These are phyloP conservation scores for Andrena minutula DNA, from an alignment of 2,888 invertebrate genomes.

Conservation along the genomic window DNA sequence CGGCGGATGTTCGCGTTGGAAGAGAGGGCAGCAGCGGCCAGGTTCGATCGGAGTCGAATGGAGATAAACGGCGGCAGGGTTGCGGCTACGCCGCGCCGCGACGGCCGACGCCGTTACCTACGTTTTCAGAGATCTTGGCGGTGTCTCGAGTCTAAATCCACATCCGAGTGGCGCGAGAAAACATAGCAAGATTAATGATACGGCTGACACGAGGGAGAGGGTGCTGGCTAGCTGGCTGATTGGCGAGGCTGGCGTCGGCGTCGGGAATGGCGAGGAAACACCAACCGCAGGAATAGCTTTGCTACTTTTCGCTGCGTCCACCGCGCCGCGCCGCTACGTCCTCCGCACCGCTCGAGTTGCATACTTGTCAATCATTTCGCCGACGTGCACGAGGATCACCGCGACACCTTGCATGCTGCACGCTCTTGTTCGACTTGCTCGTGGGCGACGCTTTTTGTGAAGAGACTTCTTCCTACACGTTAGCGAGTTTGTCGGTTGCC, in stretches of 20 bases:
- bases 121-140: conserved; percentile 77
- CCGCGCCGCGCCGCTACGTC: conserved; percentile 46
- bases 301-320: conserved; percentile 73
- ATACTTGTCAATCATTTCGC: conserved; percentile 52
- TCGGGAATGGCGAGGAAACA: conserved; percentile 68
- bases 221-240: conserved; percentile 62
- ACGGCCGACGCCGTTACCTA: conserved; percentile 61
- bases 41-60: conserved; percentile 61
- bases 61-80: conserved; percentile 69
- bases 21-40: conserved; percentile 43
- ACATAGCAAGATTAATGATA: conserved; percentile 85
- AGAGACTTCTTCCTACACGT: not conserved
- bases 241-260: conserved; percentile 63
- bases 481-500: not conserved
- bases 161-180: conserved; percentile 84
- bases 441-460: not conserved
- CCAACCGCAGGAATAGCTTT: conserved; percentile 75
- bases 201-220: conserved; percentile 81
- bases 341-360: conserved; percentile 35
- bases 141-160: conserved; percentile 83
- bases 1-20: conserved; percentile 44
- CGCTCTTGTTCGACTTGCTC: conserved; percentile 20
- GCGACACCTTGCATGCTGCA: conserved; percentile 37
- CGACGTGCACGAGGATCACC: conserved; percentile 7
- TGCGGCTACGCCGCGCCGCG: conserved; percentile 41